These are phyloP conservation scores for Chloroceryle amazona DNA, from an alignment of 2,797 vertebrate species.

Conservation along the genomic window DNA sequence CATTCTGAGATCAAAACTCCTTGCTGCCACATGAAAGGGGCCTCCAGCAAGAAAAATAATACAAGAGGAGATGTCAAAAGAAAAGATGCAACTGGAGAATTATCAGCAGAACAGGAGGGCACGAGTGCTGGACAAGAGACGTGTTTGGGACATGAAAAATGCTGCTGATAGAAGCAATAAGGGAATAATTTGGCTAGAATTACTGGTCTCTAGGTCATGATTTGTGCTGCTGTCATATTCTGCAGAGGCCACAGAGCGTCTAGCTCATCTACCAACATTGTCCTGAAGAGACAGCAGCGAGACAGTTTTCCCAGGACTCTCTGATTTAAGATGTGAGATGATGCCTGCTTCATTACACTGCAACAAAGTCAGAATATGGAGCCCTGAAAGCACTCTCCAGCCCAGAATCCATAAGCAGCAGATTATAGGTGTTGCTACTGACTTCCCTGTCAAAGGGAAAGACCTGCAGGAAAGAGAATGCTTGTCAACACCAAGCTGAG, in stretches of 20 bases:
- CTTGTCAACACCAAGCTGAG: background rate
- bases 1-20: background rate
- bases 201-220: background rate
- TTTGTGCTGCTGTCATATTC: background rate
- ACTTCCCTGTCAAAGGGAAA: background rate
- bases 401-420: background rate
- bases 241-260: background rate
- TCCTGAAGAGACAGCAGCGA: background rate
- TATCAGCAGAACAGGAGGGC: background rate
- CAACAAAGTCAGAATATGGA: background rate
- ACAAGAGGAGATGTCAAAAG: background rate
- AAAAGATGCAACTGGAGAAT: background rate
- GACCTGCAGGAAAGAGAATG: background rate
- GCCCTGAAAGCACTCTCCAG: background rate
- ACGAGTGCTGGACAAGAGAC: background rate
- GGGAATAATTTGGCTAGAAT: background rate
- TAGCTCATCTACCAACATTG: background rate
- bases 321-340: background rate
- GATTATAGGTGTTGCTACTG: background rate
- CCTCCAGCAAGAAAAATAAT: background rate
- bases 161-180: background rate
- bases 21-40: background rate
- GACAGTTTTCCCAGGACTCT: background rate
- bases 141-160: background rate
- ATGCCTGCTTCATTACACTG: background rate